Evolutionary conservation across 2,797 vertebrate genomes (phyloP).

Genomic region (Saguinus oedipus): DNA sequence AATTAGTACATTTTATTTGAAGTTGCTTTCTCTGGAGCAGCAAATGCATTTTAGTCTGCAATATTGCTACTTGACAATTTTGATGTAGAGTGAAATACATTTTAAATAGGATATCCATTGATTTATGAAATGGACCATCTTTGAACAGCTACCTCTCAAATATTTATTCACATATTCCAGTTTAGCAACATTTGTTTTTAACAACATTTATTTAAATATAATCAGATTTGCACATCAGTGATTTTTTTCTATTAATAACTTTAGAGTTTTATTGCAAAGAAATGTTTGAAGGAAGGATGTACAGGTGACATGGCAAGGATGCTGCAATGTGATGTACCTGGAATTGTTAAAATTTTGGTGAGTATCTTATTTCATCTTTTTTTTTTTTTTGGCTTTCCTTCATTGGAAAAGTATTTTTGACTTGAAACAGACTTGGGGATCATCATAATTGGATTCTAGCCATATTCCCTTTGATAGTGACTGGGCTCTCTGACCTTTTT

Average conservation of each 20-base stretch:
- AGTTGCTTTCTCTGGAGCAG: background rate
- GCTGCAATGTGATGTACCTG: slow-evolving; percentile 74
- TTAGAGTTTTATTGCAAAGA: slow-evolving; percentile 78
- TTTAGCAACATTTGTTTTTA: slow-evolving; percentile 51
- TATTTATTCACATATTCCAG: slow-evolving; percentile 15
- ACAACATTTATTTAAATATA: background rate
- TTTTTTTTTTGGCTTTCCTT: background rate
- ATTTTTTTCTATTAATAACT: slow-evolving; percentile 40
- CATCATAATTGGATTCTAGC: background rate
- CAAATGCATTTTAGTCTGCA: slow-evolving; percentile 10
- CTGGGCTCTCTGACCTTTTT: background rate
- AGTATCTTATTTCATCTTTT: slow-evolving; percentile 49
- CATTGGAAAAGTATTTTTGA: slow-evolving; percentile 4
- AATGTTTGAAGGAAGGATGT: slow-evolving; percentile 78
- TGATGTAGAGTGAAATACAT: background rate
- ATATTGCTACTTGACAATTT: slow-evolving; percentile 30
- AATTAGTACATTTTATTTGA: slow-evolving; percentile 13
- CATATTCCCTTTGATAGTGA: slow-evolving; percentile 27
- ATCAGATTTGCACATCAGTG: slow-evolving; percentile 15
- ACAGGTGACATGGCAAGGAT: slow-evolving; percentile 76
- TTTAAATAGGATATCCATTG: background rate
- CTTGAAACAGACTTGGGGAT: background rate
- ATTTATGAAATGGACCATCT: background rate
- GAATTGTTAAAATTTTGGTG: slow-evolving; percentile 78
- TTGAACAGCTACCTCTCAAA: slow-evolving; percentile 22